Percentiles rank a stretch among this genome's conserved stretches.
Conservation (phyloP, 1,140 invertebrate genomes). For the Pristionchus pacificus region DNA sequence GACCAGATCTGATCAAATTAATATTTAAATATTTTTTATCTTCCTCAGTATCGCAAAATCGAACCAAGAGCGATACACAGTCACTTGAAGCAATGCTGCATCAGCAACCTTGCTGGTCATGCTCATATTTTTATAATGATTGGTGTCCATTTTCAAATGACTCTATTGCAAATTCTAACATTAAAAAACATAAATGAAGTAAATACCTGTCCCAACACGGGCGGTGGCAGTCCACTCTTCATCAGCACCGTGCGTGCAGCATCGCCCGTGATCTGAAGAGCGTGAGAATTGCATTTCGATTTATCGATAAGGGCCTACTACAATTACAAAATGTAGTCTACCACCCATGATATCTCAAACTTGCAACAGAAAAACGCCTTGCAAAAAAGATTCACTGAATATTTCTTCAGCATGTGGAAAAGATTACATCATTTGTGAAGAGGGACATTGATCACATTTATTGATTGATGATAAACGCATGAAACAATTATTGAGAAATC, state of each 20-base stretch:
- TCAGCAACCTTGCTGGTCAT: neutral
- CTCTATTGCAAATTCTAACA: too few relatives aligned
- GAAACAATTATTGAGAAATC: too few relatives aligned
- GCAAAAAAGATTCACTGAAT: too few relatives aligned
- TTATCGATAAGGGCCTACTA: too few relatives aligned
- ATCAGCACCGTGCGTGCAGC: conserved; percentile 91
- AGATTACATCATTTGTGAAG: too few relatives aligned
- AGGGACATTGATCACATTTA: too few relatives aligned
- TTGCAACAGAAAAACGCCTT: too few relatives aligned
- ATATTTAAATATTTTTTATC: neutral
- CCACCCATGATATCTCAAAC: too few relatives aligned
- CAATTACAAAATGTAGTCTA: too few relatives aligned
- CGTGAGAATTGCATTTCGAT: too few relatives aligned
- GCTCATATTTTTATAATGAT: neutral
- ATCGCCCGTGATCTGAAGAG: conserved; percentile 66
- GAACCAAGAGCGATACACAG: neutral
- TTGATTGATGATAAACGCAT: too few relatives aligned
- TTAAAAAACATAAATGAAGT: neutral
- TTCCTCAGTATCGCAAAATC: neutral
- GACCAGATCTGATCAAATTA: conserved; percentile 64
- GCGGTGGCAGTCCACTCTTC: conserved; percentile 81
- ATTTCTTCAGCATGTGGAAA: too few relatives aligned
- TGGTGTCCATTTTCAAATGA: neutral
- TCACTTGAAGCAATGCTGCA: neutral
- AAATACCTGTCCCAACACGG: conserved; percentile 71